Base-by-base conservation (phyloP, 2,113 vertebrate genomes). In the Marmota flaviventris region DNA sequence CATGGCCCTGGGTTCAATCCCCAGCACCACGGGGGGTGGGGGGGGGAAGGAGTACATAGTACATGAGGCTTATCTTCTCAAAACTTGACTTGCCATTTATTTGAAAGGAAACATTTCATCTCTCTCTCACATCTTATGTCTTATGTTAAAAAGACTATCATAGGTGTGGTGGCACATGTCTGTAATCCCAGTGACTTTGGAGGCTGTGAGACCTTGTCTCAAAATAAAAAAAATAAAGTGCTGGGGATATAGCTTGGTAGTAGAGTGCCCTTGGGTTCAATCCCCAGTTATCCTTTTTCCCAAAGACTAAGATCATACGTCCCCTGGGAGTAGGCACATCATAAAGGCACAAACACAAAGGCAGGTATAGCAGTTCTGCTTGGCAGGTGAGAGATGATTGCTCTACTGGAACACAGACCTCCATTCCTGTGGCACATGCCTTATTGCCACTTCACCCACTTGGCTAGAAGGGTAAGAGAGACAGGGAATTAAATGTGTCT, bases 401-500 rank as follows among this genome's bases (percentile, higher is more conserved):
- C 77, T 91, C 24, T 5, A 82, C n/a, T 45, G 53, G 75, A 51
- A 70, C 61, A 53, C n/a, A 83, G 84, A 53, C 25, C 61, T 61
- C 53, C 42, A 24, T 94, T 95, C 69, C 56, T 56, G 16, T 6
- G 39, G 63, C 27, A 29, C 32, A 32, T 32, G 89, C 69, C 29
- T 84, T 75, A 61, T 37, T 97, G 93, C 92, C 92, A 78, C 75
- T 91, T 94, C 51, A 94, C 81, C 85, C 58, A 91, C 91, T 94
- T 95, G 92, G 93, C 81, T 53, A 37, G 70, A 58, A 65, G 8
- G 75, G 45, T 18, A 73, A 82, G 78, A 77, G 37, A 63, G 82
- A 67, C 85, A 90, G 27, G 53, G 69, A 96, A 51, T 45, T 24
- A 70, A 79, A 32, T 82, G 89, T 45, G 63, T 56, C 77, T 93